phyloP scores from a whole-genome alignment of 2,797 vertebrate genomes.

The Crotalus adamanteus region DNA sequence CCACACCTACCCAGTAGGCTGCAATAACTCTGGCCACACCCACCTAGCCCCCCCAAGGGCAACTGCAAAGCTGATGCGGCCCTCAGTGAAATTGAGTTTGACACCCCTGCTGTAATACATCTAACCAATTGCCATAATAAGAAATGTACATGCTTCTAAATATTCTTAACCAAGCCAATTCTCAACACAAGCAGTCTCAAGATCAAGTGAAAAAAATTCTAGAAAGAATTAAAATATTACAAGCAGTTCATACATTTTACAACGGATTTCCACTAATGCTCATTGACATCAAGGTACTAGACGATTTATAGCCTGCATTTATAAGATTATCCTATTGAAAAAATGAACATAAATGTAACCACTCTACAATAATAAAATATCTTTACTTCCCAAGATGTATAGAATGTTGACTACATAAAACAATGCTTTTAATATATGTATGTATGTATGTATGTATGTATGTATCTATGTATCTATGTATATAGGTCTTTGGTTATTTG shows the following conservation, averaged over 20 bases:
- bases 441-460: too few species aligned
- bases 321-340: neutral
- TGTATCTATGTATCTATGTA: too few species aligned
- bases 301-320: neutral
- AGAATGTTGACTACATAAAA: too few species aligned
- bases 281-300: neutral
- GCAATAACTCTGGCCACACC: too few species aligned
- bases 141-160: neutral
- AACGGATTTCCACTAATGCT: neutral
- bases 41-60: too few species aligned
- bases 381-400: neutral
- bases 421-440: too few species aligned
- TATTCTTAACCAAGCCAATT: neutral
- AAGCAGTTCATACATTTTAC: neutral
- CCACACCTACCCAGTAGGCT: too few species aligned
- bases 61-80: too few species aligned
- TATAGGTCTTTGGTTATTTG: too few species aligned
- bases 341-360: neutral
- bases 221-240: neutral
- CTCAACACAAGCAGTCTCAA: neutral
- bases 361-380: neutral
- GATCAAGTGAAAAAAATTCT: neutral
- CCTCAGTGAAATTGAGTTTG: too few species aligned
- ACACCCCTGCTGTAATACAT: neutral
- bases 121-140: neutral